Evolutionary conservation across 2,888 invertebrate species (phyloP).

Genomic region (Acanthosepion pharaonis): DNA sequence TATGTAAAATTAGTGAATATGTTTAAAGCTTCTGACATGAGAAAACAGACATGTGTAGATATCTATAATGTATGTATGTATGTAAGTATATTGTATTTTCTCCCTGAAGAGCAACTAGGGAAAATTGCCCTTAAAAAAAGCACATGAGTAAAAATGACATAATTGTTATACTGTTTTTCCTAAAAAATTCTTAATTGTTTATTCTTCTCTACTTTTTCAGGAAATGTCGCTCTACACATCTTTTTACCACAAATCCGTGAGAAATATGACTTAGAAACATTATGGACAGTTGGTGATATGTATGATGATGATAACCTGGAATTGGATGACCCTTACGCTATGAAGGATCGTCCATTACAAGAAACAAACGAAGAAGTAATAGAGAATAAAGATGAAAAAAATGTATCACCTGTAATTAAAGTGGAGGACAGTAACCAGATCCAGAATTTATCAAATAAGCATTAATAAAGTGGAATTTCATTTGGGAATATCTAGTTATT

Average conservation of each 20-base stretch:
- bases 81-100: too few species aligned
- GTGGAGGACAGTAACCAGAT: not conserved
- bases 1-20: too few species aligned
- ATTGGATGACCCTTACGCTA: constrained; percentile 50
- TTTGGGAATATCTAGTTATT: not conserved
- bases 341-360: not conserved
- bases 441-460: not conserved
- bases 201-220: constrained; percentile 77
- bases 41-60: too few species aligned
- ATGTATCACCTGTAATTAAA: not conserved
- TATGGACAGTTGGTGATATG: constrained; percentile 90
- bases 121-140: too few species aligned
- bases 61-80: too few species aligned
- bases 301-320: constrained; percentile 79
- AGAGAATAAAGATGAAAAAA: not conserved
- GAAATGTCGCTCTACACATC: constrained; percentile 92
- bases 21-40: too few species aligned
- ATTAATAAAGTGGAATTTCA: not conserved
- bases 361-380: constrained; percentile 35
- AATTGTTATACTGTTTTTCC: too few species aligned
- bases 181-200: not conserved
- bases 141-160: too few species aligned
- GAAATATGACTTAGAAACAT: constrained; percentile 88
- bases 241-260: constrained; percentile 83
- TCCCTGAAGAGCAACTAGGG: too few species aligned